Percentiles rank a stretch among this genome's conserved stretches.
Evolutionary conservation across 2,797 vertebrate species (phyloP).

Genomic region (Nannoperca obscura): DNA sequence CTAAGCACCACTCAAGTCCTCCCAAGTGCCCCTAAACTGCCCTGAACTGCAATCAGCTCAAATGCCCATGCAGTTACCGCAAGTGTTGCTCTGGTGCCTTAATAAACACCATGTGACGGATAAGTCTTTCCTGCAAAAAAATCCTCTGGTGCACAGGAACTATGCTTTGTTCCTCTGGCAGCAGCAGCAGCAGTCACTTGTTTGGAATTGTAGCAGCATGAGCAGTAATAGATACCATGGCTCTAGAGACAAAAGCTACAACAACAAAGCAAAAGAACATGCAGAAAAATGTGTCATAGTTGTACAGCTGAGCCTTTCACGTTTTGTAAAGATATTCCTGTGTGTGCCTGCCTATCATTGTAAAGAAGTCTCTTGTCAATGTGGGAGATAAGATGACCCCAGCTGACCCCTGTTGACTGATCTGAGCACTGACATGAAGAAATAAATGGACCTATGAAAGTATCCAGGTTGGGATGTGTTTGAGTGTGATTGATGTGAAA

Average conservation of each 20-base stretch:
- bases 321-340: neutral
- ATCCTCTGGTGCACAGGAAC: constrained; percentile 2
- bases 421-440: neutral
- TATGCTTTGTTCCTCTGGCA: constrained; percentile 11
- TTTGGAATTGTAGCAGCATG: constrained; percentile 6
- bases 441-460: neutral
- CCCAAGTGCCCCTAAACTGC: neutral
- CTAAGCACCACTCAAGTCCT: neutral
- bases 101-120: constrained; percentile 19
- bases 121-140: neutral
- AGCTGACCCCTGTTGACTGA: neutral
- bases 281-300: neutral
- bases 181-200: constrained; percentile 15
- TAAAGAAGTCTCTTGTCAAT: neutral
- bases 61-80: constrained; percentile 21
- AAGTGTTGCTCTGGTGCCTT: constrained; percentile 16
- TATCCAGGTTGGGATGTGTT: neutral
- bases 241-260: neutral
- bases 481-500: neutral
- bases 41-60: neutral
- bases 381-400: neutral
- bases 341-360: neutral
- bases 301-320: neutral
- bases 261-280: neutral
- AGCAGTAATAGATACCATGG: constrained; percentile 6